Base-by-base conservation (phyloP, 2,888 invertebrate genomes). In the Petrolisthes manimaculis region DNA sequence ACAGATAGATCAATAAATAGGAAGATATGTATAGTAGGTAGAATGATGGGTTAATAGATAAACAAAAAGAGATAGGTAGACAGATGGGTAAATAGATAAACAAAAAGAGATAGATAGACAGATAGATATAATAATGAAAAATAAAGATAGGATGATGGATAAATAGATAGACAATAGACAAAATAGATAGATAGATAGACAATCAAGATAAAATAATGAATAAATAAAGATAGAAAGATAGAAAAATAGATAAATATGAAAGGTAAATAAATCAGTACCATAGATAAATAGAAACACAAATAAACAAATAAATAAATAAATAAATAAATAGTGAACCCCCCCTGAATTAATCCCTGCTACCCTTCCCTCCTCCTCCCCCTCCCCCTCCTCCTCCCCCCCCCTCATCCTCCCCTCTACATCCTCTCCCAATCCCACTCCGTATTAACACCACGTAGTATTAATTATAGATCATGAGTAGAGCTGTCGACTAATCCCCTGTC, bases 381-480 rank as follows among this genome's bases (percentile, higher is more conserved):
- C 21, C 79, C 55, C 21, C 56, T 12, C 56, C 21, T 37, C n/a
- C 51, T 81, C 24, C 14, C 61, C 67, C 61, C 24, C 37, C 3
- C n/a, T 21, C 81, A 21, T 24, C 51, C 21, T 21, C 53, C 53
- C 53, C 14, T 53, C 9, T 24, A 53, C 78, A 12, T 18, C 53
- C 53, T 78, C 53, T 77, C 77, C 37, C 37, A 24, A 5, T 77
- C 77, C 37, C 71, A n/a, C 71, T 71, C 71, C 21, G n/a, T 71
- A 18, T 21, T 71, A 14, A 12, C 67, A 71, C 21, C 18, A 71
- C 71, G 21, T 6, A 71, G 21, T 21, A 9, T 71, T 18, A 71
- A 71, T 71, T 71, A 71, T 71, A 21, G 71, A 6, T 14, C 71
- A n/a, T 77, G 21, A 24, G 5, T 51, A 24, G 51, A n/a, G n/a